phyloP scores from a whole-genome alignment of 2,113 vertebrate species.

The Egretta garzetta region DNA sequence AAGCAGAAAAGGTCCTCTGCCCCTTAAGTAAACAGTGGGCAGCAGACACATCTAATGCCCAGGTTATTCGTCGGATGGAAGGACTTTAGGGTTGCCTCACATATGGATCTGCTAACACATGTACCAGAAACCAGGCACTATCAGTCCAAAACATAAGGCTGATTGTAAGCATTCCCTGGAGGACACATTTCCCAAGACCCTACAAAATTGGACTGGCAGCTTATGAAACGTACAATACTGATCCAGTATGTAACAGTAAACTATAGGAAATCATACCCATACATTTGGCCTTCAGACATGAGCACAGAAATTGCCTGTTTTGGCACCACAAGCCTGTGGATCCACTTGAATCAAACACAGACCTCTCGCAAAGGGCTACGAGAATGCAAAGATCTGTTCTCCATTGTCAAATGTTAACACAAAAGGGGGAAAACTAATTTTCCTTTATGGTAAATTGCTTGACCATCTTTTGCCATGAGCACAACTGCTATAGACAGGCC shows the following conservation, averaged over 20 bases:
- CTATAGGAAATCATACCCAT: slow-evolving; percentile 65
- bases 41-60: background rate
- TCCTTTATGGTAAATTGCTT: background rate
- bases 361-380: background rate
- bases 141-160: slow-evolving; percentile 18
- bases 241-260: slow-evolving; percentile 64
- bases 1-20: background rate
- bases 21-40: background rate
- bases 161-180: slow-evolving; percentile 42
- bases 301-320: slow-evolving; percentile 51
- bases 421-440: background rate
- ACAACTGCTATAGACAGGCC: accelerated
- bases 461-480: background rate
- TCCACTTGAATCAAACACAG: slow-evolving; percentile 53
- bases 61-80: background rate
- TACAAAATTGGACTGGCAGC: slow-evolving; percentile 65
- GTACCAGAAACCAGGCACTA: slow-evolving; percentile 27
- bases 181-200: slow-evolving; percentile 54
- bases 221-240: slow-evolving; percentile 37
- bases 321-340: slow-evolving; percentile 38
- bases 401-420: background rate
- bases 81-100: background rate
- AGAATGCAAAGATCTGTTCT: background rate
- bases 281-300: slow-evolving; percentile 56
- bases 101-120: slow-evolving; percentile 47